Evolutionary conservation across 2,888 invertebrate genomes (phyloP).

Genomic region (Tenodera sinensis): DNA sequence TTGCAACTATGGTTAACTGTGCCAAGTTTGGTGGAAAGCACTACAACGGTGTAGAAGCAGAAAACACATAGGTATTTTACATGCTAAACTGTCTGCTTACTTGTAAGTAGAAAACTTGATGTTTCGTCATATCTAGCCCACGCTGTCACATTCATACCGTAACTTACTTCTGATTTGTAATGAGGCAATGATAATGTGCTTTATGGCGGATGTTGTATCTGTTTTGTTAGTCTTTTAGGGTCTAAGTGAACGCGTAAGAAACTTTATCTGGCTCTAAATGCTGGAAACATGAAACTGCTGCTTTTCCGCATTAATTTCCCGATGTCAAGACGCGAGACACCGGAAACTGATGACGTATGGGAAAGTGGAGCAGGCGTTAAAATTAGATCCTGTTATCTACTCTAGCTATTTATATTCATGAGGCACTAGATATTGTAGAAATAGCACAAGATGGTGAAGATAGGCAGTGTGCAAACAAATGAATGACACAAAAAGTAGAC

Average conservation of each 20-base stretch:
- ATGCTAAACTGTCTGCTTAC: too few relatives aligned
- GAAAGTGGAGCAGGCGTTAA: not conserved
- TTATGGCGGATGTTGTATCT: too few relatives aligned
- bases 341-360: not conserved
- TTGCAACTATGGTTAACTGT: too few relatives aligned
- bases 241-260: not conserved
- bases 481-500: not conserved
- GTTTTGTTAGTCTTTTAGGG: too few relatives aligned
- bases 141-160: too few relatives aligned
- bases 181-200: too few relatives aligned
- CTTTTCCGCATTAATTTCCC: not conserved
- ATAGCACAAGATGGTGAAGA: not conserved
- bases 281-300: not conserved
- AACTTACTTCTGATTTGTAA: too few relatives aligned
- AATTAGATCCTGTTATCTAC: not conserved
- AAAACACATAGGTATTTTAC: too few relatives aligned
- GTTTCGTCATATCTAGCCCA: too few relatives aligned
- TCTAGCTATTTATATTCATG: not conserved
- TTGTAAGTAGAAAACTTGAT: too few relatives aligned
- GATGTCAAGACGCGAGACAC: not conserved
- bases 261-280: not conserved
- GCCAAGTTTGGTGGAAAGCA: too few relatives aligned
- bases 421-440: not conserved
- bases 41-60: too few relatives aligned
- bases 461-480: not conserved